Evolutionary conservation across 2,797 vertebrate genomes (phyloP).

Genomic region (Spondyliosoma cantharus): DNA sequence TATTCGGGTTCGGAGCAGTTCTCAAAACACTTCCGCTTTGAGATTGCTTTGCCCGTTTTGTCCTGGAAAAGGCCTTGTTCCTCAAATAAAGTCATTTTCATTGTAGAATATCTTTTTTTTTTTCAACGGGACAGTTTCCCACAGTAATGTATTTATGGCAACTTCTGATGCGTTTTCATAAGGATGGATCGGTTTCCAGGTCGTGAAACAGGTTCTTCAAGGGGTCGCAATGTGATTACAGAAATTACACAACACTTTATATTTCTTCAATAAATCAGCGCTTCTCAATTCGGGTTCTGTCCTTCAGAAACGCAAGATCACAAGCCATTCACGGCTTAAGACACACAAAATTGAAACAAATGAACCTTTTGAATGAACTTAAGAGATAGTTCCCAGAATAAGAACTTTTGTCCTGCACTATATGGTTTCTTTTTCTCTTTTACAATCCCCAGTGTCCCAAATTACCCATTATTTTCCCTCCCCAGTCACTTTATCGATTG

Average conservation of each 20-base stretch:
- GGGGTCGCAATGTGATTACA: slow-evolving; percentile 50
- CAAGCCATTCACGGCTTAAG: slow-evolving; percentile 24
- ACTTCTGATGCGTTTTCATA: slow-evolving; percentile 56
- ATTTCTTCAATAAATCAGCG: neutral
- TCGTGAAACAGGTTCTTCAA: slow-evolving; percentile 50
- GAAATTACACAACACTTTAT: slow-evolving; percentile 19
- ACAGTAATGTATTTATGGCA: slow-evolving; percentile 56
- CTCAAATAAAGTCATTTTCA: slow-evolving; percentile 58
- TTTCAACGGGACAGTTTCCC: slow-evolving; percentile 23
- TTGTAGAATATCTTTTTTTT: slow-evolving; percentile 12
- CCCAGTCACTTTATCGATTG: slow-evolving; percentile 69
- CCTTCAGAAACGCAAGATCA: slow-evolving; percentile 45
- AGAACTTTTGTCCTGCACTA: slow-evolving; percentile 50
- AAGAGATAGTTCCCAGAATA: slow-evolving; percentile 30
- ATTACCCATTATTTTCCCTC: slow-evolving; percentile 69
- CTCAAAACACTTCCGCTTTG: slow-evolving; percentile 69
- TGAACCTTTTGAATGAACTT: slow-evolving; percentile 45
- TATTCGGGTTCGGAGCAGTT: slow-evolving; percentile 62
- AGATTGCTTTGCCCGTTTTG: slow-evolving; percentile 73
- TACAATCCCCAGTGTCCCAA: slow-evolving; percentile 58
- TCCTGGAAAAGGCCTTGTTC: slow-evolving; percentile 70
- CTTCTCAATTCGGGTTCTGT: slow-evolving; percentile 16
- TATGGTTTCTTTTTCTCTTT: slow-evolving; percentile 42
- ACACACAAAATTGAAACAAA: slow-evolving; percentile 58
- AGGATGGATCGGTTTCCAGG: slow-evolving; percentile 57